Base-by-base conservation (phyloP, 2,888 invertebrate genomes). In the Cryptocephalus primarius region DNA sequence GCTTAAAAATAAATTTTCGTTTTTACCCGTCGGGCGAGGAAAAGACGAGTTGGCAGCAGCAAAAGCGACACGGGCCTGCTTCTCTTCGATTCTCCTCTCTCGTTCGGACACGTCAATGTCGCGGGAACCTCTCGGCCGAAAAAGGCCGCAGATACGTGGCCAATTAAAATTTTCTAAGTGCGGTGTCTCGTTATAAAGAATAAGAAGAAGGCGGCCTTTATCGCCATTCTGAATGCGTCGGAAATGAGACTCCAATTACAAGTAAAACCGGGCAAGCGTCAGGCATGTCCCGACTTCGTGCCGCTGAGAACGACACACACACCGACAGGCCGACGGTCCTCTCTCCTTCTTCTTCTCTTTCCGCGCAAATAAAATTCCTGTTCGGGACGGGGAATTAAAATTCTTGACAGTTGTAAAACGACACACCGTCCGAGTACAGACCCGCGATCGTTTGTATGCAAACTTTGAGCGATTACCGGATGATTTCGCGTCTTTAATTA, bases 121-220 rank as follows among this genome's bases (percentile, higher is more conserved):
- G 22, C 22, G 22, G 22, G 22, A 22, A 22, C 22, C 22, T 2
- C 55, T 2, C 55, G 60, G 56, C 63, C 65, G 61, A 68, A 68
- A 67, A 68, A 65, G 66, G 64, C 62, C 58, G 62, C 59, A 59
- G 56, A 61, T 60, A 63, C 63, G 65, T 60, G 67, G 64, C 69
- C 68, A 69, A 69, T 69, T 69, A 69, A 69, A 69, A 69, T 69
- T 68, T 67, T 64, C 68, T 65, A 66, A 68, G 67, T 67, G 67
- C 67, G 62, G 64, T 58, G 58, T 58, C 61, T 59, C 59, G 61
- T 59, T 63, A 63, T 65, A 66, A 67, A 67, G 66, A 65, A 67
- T 64, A 67, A 67, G 66, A 65, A 67, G 64, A 64, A 60, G 64
- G 60, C 64, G 65, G 62, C 67, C 63, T 65, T 67, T 67, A 66